Conservation (phyloP, 92 coral and sea anemone species). For the Palythoa grandiflora region DNA sequence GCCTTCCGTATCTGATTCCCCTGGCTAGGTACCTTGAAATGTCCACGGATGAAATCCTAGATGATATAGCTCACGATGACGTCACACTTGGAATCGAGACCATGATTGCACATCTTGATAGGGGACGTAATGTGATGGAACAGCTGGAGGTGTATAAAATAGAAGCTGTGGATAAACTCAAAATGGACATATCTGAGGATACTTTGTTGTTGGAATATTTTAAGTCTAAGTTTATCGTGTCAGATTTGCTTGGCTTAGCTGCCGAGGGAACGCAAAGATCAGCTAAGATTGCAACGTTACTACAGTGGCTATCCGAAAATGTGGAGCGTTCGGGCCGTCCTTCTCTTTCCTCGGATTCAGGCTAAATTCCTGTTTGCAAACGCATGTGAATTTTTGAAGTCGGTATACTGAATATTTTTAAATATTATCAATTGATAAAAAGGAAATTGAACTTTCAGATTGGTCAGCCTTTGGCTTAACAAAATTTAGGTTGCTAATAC, state of each 20-base stretch:
- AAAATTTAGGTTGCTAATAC: too few species aligned
- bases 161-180: slow-evolving; percentile 57
- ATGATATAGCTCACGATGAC: slow-evolving; percentile 72
- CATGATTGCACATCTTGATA: slow-evolving; percentile 77
- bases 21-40: slow-evolving; percentile 83
- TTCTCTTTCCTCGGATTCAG: slow-evolving; percentile 34
- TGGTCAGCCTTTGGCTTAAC: too few species aligned
- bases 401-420: not conserved
- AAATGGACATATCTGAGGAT: slow-evolving; percentile 41
- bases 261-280: slow-evolving; percentile 69
- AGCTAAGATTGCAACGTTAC: slow-evolving; percentile 77
- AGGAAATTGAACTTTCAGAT: not conserved
- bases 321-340: slow-evolving; percentile 72
- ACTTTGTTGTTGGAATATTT: slow-evolving; percentile 66
- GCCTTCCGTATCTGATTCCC: slow-evolving; percentile 94
- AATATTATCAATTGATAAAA: not conserved
- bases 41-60: slow-evolving; percentile 80
- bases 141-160: slow-evolving; percentile 71
- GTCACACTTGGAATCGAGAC: slow-evolving; percentile 77
- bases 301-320: slow-evolving; percentile 91
- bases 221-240: slow-evolving; percentile 68
- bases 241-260: slow-evolving; percentile 80
- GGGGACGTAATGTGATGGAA: slow-evolving; percentile 83
- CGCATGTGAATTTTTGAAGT: not conserved
- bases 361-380: not conserved